Base-by-base conservation (phyloP, 2,888 invertebrate genomes). In the Autographa pulchrina region DNA sequence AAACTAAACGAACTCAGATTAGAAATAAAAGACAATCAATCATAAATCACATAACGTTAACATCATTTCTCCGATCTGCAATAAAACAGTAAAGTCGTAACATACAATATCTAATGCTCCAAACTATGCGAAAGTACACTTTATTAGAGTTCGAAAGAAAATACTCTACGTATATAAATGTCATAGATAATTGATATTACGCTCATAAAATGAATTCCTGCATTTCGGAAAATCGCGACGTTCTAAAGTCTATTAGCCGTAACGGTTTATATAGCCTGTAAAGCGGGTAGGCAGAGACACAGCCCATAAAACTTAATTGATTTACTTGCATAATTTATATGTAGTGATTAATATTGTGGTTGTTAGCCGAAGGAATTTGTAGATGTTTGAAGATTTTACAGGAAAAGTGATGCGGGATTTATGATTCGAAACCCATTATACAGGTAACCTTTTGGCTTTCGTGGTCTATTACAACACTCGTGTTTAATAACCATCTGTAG, bases 281-380 rank as follows among this genome's bases (percentile, higher is more conserved):
- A 70, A 75, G 68, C 74, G 68, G 70, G 70, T 64, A 65, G 70
- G 68, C 54, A 25, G 54, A 38, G 77, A 73, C 81, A 82, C 67
- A 67, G 69, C 69, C 74, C 82, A 84, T 88, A 86, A 86, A 87
- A 84, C 72, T 78, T 84, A 86, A 85, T 87, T 88, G 89, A 88
- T 87, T 86, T 86, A 81, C 77, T 70, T 72, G 56, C 71, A 71
- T 79, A 73, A 89, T 88, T 87, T 88, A 87, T 85, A 78, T 75
- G 71, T 64, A 66, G 81, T 73, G 75, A 84, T 86, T 78, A 86
- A 84, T 85, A 79, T 68, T 64, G 13, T 25, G 66, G 73, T 77
- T 77, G 82, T 84, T 84, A 84, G 56, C 77, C 66, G 48, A 56
- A 64, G 68, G 62, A 74, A 75, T 74, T 68, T 61, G 78, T 61